Conservation (phyloP, 2,797 vertebrate species). For the Tauraco hartlaubi region DNA sequence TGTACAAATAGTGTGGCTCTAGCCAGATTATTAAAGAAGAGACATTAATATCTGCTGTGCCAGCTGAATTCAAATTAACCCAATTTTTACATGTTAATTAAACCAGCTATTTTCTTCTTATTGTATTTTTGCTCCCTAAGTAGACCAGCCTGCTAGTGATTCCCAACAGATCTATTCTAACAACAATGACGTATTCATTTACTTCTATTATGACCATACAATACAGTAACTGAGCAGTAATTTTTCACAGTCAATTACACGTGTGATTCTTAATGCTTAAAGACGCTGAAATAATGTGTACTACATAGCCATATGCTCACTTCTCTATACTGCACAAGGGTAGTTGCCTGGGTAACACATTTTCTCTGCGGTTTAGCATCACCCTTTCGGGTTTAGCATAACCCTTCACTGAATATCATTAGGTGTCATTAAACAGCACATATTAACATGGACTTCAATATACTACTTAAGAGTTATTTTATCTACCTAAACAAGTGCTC, state of each 20-base stretch:
- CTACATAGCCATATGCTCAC: slow-evolving; percentile 90
- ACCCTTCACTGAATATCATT: slow-evolving; percentile 96
- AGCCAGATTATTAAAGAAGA: slow-evolving; percentile 69
- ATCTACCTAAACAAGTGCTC: slow-evolving; percentile 77
- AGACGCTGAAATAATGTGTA: slow-evolving; percentile 94
- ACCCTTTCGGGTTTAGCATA: slow-evolving; percentile 86
- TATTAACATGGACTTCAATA: slow-evolving; percentile 92
- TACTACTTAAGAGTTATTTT: slow-evolving; percentile 80
- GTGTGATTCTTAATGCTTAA: slow-evolving; percentile 89
- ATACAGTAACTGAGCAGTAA: slow-evolving; percentile 97
- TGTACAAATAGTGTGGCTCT: slow-evolving; percentile 60
- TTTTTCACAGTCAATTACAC: slow-evolving; percentile 95
- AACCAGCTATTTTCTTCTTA: slow-evolving; percentile 89
- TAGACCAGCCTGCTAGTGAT: slow-evolving; percentile 88
- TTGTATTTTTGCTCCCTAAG: slow-evolving; percentile 89
- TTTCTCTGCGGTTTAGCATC: slow-evolving; percentile 90
- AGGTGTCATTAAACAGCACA: slow-evolving; percentile 98
- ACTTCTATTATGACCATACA: slow-evolving; percentile 95
- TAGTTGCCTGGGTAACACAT: slow-evolving; percentile 93
- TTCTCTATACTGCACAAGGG: slow-evolving; percentile 87
- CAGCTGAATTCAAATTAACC: slow-evolving; percentile 89
- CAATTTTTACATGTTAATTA: slow-evolving; percentile 88
- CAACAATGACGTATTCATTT: slow-evolving; percentile 95
- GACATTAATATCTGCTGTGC: slow-evolving; percentile 81
- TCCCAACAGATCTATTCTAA: slow-evolving; percentile 95